Conservation (phyloP, 2,113 vertebrate genomes). For the Python bivittatus region DNA sequence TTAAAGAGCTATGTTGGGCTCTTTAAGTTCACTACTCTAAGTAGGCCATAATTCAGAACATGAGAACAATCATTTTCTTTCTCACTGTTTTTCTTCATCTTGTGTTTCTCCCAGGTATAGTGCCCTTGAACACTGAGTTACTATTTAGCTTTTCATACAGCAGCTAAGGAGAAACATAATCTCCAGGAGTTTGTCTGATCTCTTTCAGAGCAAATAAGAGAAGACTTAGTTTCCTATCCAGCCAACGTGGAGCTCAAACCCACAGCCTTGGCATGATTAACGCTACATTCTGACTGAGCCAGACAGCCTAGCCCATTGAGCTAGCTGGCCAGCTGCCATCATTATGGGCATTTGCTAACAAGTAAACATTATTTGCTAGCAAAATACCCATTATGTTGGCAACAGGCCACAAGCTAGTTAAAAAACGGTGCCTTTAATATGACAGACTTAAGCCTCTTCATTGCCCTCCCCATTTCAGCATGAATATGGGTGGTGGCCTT, state of each 20-base stretch:
- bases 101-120: not conserved
- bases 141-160: not conserved
- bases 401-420: not conserved
- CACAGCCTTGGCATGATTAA: not conserved
- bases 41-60: not conserved
- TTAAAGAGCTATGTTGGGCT: not conserved
- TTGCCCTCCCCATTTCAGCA: not conserved
- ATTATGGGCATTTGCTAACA: not conserved
- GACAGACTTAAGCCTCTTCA: not conserved
- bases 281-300: not conserved
- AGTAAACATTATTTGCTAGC: not conserved
- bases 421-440: not conserved
- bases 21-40: not conserved
- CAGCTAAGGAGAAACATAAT: not conserved
- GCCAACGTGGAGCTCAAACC: not conserved
- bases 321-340: not conserved
- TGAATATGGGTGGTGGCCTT: not conserved
- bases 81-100: not conserved
- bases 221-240: not conserved
- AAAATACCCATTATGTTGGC: not conserved
- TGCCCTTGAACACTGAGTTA: not conserved
- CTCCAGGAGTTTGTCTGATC: not conserved
- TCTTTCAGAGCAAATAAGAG: not conserved
- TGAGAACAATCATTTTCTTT: not conserved
- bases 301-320: not conserved